Conservation (phyloP, 1,140 invertebrate species). For the Zaprionus kolodkinae region DNA sequence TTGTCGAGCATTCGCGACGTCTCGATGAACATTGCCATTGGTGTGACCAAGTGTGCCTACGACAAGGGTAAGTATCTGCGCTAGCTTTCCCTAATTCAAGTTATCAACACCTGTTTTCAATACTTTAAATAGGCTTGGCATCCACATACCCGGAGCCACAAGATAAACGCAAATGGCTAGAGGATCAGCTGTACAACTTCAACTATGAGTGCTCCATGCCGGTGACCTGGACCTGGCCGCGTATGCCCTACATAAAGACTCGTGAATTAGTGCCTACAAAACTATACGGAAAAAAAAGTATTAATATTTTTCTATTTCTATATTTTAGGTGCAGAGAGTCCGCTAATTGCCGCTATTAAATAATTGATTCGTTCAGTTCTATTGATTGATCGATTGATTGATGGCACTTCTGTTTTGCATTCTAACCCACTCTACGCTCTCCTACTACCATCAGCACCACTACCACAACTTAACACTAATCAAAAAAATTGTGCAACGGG, state of each 20-base stretch:
- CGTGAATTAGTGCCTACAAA: conserved; percentile 82
- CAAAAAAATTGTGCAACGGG: conserved; percentile 41
- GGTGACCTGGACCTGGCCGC: conserved; percentile 89
- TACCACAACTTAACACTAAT: conserved; percentile 74
- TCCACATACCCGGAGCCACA: conserved; percentile 93
- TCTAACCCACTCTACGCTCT: conserved; percentile 63
- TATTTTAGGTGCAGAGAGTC: conserved; percentile 75
- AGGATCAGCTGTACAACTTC: conserved; percentile 91
- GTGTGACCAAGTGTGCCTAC: conserved; percentile 95
- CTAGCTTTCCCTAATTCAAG: not conserved
- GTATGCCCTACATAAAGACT: conserved; percentile 83
- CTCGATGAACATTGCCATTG: conserved; percentile 94
- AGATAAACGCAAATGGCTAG: conserved; percentile 89
- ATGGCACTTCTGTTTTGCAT: conserved; percentile 72
- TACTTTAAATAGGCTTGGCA: conserved; percentile 88
- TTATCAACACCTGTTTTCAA: too few species aligned
- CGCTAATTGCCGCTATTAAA: conserved; percentile 83
- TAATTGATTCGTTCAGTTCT: conserved; percentile 62
- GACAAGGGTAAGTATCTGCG: conserved; percentile 87
- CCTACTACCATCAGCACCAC: conserved; percentile 33
- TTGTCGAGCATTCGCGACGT: conserved; percentile 93
- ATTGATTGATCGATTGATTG: conserved; percentile 57
- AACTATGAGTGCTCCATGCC: conserved; percentile 92
- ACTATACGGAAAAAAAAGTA: conserved; percentile 82
- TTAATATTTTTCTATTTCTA: conserved; percentile 56